phyloP scores from a whole-genome alignment of 2,797 vertebrate species.

The Tragelaphus eurycerus region DNA sequence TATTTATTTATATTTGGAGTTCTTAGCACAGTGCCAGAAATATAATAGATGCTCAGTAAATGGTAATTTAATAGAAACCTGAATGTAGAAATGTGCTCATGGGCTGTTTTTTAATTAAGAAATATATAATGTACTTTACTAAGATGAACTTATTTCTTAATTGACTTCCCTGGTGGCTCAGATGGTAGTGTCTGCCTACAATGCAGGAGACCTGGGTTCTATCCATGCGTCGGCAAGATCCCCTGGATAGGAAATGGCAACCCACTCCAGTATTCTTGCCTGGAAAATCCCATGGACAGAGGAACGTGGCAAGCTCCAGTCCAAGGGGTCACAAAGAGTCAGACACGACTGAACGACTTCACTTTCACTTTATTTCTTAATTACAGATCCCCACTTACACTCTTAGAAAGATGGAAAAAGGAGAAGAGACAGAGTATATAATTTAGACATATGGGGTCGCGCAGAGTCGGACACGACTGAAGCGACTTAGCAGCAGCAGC shows the following conservation, averaged over 20 bases:
- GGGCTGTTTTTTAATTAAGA: background rate
- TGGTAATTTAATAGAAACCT: background rate
- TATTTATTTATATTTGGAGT: background rate
- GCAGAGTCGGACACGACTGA: no score
- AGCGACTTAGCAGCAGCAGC: no score
- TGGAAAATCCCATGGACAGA: background rate
- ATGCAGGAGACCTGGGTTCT: accelerated
- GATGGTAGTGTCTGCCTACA: background rate
- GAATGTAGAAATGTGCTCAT: background rate
- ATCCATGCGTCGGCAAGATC: background rate
- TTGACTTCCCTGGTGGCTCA: background rate
- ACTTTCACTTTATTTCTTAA: background rate
- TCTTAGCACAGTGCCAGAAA: background rate
- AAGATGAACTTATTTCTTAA: background rate
- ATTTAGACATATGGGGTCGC: background rate
- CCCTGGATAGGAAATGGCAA: background rate
- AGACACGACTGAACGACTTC: accelerated
- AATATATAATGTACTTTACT: background rate
- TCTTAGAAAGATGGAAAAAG: background rate
- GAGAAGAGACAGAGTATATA: background rate
- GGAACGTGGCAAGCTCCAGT: background rate
- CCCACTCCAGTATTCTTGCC: background rate
- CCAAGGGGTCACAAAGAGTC: background rate
- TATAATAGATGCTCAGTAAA: background rate
- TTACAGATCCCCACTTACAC: background rate